These are phyloP conservation scores for Drosophila trichaetosa DNA, from an alignment of 2,888 invertebrate genomes.

Conservation along the genomic window DNA sequence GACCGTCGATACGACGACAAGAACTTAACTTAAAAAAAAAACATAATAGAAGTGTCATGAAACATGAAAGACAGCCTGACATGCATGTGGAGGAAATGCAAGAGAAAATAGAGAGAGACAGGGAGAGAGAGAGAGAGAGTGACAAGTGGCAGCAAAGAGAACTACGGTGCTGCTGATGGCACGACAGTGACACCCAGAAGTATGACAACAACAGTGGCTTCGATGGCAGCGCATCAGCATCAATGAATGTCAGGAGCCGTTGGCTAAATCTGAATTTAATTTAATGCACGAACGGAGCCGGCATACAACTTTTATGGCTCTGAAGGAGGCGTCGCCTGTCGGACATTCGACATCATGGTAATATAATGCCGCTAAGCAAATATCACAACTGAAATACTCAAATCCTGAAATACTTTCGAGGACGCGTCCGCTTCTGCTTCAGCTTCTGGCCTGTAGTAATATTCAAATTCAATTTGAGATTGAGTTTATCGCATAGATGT, in stretches of 20 bases:
- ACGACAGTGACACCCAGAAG: slow-evolving; percentile 58
- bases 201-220: slow-evolving; percentile 54
- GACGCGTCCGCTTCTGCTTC: slow-evolving; percentile 5
- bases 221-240: slow-evolving; percentile 29
- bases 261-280: slow-evolving; percentile 78
- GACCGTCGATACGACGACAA: not conserved
- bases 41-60: slow-evolving; percentile 48
- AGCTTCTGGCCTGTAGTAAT: slow-evolving; percentile 51
- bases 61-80: slow-evolving; percentile 61
- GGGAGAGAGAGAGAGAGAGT: slow-evolving; percentile 15
- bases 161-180: slow-evolving; percentile 28
- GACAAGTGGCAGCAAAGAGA: slow-evolving; percentile 59
- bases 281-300: slow-evolving; percentile 78
- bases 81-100: slow-evolving; percentile 62
- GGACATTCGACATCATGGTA: slow-evolving; percentile 63
- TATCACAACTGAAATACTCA: slow-evolving; percentile 58
- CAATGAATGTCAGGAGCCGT: slow-evolving; percentile 64
- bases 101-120: slow-evolving; percentile 9
- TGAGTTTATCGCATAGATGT: slow-evolving; percentile 74
- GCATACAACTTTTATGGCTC: slow-evolving; percentile 69
- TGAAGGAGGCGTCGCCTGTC: slow-evolving; percentile 7
- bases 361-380: slow-evolving; percentile 70
- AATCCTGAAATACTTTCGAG: slow-evolving; percentile 43
- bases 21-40: slow-evolving; percentile 23
- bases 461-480: slow-evolving; percentile 81